These are phyloP conservation scores for Pterocles orientalis DNA, from an alignment of 2,113 vertebrate genomes.

Conservation along the genomic window DNA sequence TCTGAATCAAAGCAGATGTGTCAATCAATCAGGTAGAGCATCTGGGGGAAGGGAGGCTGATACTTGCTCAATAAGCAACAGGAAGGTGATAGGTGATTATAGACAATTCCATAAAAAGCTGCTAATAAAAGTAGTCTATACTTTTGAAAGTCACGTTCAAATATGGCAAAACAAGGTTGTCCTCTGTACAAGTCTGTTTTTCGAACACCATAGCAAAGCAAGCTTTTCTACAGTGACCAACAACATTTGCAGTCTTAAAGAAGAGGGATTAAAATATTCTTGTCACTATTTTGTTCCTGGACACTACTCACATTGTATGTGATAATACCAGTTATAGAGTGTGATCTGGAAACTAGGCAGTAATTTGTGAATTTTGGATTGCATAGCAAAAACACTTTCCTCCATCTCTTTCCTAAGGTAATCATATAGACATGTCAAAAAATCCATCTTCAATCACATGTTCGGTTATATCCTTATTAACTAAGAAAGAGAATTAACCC, in stretches of 20 bases:
- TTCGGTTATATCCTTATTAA: background rate
- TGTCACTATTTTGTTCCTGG: background rate
- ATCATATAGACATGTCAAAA: background rate
- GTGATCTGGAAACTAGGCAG: background rate
- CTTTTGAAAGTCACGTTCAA: background rate
- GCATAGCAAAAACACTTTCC: background rate
- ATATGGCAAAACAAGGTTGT: background rate
- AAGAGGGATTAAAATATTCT: background rate
- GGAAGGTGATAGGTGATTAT: background rate
- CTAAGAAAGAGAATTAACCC: background rate
- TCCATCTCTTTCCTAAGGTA: background rate
- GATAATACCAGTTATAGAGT: background rate
- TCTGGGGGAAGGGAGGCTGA: background rate
- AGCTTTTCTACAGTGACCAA: background rate
- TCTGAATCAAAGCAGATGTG: background rate
- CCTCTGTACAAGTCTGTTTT: background rate
- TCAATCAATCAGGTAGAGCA: background rate
- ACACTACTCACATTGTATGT: background rate
- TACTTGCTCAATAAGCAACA: background rate
- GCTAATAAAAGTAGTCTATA: background rate
- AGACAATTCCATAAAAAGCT: background rate
- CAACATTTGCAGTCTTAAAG: background rate
- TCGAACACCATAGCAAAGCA: background rate
- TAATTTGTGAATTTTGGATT: background rate
- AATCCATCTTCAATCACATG: background rate